Percentiles rank a stretch among this genome's conserved stretches.
Evolutionary conservation across 2,797 vertebrate genomes (phyloP).

Genomic region (Furcifer pardalis): DNA sequence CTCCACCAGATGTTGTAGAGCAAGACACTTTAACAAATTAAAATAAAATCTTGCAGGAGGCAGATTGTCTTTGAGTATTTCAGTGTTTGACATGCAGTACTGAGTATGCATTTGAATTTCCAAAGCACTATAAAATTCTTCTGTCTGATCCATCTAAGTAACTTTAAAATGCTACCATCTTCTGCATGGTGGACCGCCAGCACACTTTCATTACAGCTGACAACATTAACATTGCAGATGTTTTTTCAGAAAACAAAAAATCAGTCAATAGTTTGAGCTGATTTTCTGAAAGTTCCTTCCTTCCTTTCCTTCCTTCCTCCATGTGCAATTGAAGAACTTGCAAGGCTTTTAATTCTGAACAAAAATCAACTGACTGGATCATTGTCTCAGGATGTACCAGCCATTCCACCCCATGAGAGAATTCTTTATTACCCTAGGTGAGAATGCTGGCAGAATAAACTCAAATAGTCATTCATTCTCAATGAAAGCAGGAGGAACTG

Average conservation of each 20-base stretch:
- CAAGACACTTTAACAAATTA: not conserved
- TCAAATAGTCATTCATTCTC: too few relatives aligned
- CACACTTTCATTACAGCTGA: not conserved
- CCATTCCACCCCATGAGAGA: too few relatives aligned
- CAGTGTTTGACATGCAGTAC: slow-evolving; percentile 35
- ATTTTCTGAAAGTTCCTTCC: not conserved
- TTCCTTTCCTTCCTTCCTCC: not conserved
- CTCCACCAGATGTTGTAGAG: slow-evolving; percentile 27
- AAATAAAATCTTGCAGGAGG: not conserved
- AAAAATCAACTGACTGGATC: too few relatives aligned
- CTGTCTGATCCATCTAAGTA: slow-evolving; percentile 18
- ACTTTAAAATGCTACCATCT: not conserved
- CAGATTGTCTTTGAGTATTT: slow-evolving; percentile 23
- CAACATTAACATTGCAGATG: not conserved
- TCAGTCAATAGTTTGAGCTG: not conserved
- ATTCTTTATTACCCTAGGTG: too few relatives aligned
- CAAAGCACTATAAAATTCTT: slow-evolving; percentile 30
- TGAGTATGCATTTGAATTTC: slow-evolving; percentile 24
- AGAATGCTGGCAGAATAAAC: too few relatives aligned
- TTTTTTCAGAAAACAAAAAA: too few relatives aligned
- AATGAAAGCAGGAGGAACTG: too few relatives aligned
- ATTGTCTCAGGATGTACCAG: too few relatives aligned
- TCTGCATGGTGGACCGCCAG: slow-evolving; percentile 19
- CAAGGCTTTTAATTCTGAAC: too few relatives aligned
- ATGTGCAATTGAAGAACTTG: too few relatives aligned